Percentiles rank a stretch among this genome's conserved stretches.
Conservation (phyloP, 92 coral and sea anemone species). For the Zoanthus gigantus region DNA sequence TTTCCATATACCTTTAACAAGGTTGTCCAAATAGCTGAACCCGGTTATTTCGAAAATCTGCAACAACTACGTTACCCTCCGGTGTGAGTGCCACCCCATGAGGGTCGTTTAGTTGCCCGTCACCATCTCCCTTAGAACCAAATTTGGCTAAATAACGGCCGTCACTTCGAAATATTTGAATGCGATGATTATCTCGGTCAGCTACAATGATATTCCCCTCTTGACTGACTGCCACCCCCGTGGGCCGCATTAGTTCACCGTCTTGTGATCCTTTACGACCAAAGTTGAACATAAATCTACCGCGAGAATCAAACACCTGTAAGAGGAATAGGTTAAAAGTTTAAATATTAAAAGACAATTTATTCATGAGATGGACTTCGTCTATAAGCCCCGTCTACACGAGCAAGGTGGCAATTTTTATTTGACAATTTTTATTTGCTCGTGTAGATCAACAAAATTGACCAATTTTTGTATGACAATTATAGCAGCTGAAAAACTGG, state of each 20-base stretch:
- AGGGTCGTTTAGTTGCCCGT: constrained; percentile 98
- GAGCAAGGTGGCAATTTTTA: no score
- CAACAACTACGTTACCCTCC: constrained; percentile 92
- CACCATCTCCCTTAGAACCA: constrained; percentile 99
- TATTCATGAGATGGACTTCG: no score
- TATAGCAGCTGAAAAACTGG: no score
- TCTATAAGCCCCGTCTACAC: no score
- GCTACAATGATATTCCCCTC: constrained; percentile 97
- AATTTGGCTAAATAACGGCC: constrained; percentile 95
- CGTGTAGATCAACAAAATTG: no score
- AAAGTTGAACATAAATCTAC: constrained; percentile 96
- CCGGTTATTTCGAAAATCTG: constrained; percentile 95
- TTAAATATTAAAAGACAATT: no score
- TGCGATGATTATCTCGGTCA: constrained; percentile 96
- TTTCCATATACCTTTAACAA: constrained; percentile 30
- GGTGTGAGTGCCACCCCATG: constrained; percentile 97
- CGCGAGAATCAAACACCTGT: constrained; percentile 96
- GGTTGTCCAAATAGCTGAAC: constrained; percentile 90
- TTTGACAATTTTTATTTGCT: no score
- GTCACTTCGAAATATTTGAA: constrained; percentile 93
- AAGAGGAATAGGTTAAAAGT: background rate
- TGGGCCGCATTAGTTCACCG: constrained; percentile 95
- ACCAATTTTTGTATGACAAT: no score
- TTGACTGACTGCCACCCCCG: constrained; percentile 98
- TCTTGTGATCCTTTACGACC: constrained; percentile 97